Evolutionary conservation across 2,888 invertebrate species (phyloP), one percentile per base, ranked within the genome.

Genomic region (Bugula neritina): DNA sequence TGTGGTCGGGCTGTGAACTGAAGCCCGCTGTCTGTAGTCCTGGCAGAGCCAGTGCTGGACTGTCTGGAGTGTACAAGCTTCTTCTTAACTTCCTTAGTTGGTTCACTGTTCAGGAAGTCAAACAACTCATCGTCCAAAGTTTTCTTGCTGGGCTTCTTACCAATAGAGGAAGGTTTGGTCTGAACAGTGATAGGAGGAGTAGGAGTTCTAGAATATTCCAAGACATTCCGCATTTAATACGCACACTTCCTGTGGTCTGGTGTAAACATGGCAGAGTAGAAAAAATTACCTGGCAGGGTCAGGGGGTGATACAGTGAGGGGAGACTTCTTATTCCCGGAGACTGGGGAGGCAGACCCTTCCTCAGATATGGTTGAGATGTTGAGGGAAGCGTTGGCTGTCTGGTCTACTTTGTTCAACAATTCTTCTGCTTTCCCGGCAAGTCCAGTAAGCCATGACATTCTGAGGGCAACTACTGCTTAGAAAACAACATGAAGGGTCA

Each of bases 391-490:
- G 0, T 90, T 91, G 31, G 91, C 90, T 81, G 90, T 89, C 78
- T 91, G 88, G 78, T 92, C 91, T 31, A 92, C 83, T 79, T 89
- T 89, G 79, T 90, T 91, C 27, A 92, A 86, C 73, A 92, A 87
- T 79, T 87, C 88, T 80, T 91, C 91, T 21, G 91, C 91, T 75
- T 88, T 90, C 35, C 89, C 90, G 73, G 91, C 90, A 72, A 91
- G 85, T 74, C 89, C 90, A 74, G 89, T 86, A 73, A 91, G 87
- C 91, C 91, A 91, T 75, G 91, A 88, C 90, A 91, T 90, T 5
- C 3, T 55, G 55, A 13, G 10, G 52, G 52, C 21, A 13, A 13
- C 52, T 10, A 13, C 52, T 13, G 52, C 10, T 52, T n/a, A n/a
- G n/a, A n/a, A n/a, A n/a, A n/a, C n/a, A n/a, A n/a, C n/a, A n/a